Conservation (phyloP, 2,888 invertebrate genomes). For the Achlya flavicornis region DNA sequence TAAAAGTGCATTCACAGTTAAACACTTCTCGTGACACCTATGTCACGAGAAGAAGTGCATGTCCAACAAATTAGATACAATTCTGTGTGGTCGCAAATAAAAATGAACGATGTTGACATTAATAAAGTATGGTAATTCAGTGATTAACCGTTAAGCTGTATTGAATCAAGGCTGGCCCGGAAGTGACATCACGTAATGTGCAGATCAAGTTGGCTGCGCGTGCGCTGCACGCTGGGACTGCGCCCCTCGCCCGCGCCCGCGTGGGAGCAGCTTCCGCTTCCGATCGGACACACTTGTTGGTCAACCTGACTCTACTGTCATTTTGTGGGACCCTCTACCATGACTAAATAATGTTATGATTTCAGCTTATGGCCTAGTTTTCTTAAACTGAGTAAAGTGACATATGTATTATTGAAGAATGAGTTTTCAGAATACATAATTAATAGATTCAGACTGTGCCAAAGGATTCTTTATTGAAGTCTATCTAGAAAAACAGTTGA, state of each 20-base stretch:
- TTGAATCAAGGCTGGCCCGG: conserved; percentile 53
- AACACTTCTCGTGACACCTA: too few relatives aligned
- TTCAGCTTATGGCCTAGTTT: background rate
- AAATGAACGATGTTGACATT: background rate
- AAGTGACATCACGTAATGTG: conserved; percentile 54
- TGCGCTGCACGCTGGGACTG: conserved; percentile 62
- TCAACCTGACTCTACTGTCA: conserved; percentile 33
- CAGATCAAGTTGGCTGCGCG: conserved; percentile 44
- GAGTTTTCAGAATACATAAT: background rate
- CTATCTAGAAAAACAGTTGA: too few relatives aligned
- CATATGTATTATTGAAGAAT: too few relatives aligned
- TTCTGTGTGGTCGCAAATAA: background rate
- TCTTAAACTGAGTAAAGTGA: background rate
- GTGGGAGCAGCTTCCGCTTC: conserved; percentile 79
- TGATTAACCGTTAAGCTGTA: conserved; percentile 50
- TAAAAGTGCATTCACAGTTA: too few relatives aligned
- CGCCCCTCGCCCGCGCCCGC: conserved; percentile 45
- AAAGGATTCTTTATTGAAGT: too few relatives aligned
- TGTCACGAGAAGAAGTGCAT: too few relatives aligned
- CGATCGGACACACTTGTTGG: conserved; percentile 63
- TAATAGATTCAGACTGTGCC: too few relatives aligned
- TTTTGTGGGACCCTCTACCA: conserved; percentile 25
- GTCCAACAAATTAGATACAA: background rate
- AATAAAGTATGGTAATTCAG: conserved; percentile 29
- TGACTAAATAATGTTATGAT: conserved; percentile 16